Percentiles rank a stretch among this genome's conserved stretches.
Evolutionary conservation across 2,113 vertebrate species (phyloP).

Genomic region (Peromyscus maniculatus): DNA sequence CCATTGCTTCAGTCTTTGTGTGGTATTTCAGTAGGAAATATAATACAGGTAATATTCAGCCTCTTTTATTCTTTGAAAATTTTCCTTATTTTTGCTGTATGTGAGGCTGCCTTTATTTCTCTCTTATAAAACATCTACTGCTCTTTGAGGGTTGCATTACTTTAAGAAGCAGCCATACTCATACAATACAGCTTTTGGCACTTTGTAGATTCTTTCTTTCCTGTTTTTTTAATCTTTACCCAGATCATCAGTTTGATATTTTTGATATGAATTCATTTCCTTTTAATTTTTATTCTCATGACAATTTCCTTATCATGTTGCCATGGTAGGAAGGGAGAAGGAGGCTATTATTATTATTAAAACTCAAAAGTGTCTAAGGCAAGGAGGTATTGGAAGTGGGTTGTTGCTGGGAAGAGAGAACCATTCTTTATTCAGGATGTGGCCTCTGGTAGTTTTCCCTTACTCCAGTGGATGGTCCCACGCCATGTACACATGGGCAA

Average conservation of each 20-base stretch:
- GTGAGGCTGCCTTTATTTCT: background rate
- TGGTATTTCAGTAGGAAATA: conserved; percentile 13
- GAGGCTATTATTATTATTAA: background rate
- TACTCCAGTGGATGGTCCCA: too few species aligned
- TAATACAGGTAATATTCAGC: background rate
- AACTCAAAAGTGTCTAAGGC: background rate
- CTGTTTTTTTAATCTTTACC: background rate
- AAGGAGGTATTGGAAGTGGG: background rate
- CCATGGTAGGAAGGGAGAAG: background rate
- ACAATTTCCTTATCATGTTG: background rate
- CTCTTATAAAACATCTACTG: background rate
- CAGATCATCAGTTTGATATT: background rate
- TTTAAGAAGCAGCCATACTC: background rate
- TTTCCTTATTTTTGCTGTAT: background rate
- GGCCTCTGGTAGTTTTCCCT: background rate
- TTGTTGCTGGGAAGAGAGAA: background rate
- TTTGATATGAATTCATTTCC: background rate
- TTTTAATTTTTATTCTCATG: background rate
- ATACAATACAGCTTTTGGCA: background rate
- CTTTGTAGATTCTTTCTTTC: background rate
- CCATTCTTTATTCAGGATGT: background rate
- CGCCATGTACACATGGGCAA: background rate
- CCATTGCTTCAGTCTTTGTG: conserved; percentile 14
- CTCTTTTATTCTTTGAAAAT: conserved; percentile 13
- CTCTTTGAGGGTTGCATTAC: background rate